Base-by-base conservation (phyloP, 1,140 invertebrate genomes). In the Muscidifurax raptorellus region DNA sequence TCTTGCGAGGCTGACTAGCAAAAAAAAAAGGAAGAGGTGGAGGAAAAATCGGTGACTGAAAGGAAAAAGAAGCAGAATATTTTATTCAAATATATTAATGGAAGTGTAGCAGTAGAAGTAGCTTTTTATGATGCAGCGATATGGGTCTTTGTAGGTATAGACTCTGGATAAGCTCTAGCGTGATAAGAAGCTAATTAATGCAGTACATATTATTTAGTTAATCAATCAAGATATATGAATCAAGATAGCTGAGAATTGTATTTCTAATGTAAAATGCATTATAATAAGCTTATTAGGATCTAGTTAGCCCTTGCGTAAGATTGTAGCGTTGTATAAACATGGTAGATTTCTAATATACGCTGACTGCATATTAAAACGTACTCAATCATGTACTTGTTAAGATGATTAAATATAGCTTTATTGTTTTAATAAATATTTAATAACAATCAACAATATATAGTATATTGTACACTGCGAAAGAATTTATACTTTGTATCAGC, bases 1-100 rank as follows among this genome's bases (percentile, higher is more conserved):
- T 28, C 66, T 27, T 0, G 74, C 40, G 25, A 75, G 22, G 66
- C 25, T 69, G 64, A 47, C 66, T 67, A 40, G 27, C n/a, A 71
- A 80, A 71, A 80, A 80, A 40, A 28, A 78, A 40, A 36, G 18
- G 28, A 40, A 36, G 67, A 28, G 27, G 71, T 64, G 15, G 30
- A 32, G 74, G 74, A 75, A 75, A 75, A 47, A 47, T n/a, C 32
- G 10, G 22, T 27, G 74, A 47, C 40, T 77, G 75, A 77, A 77
- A 64, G 75, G n/a, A 75, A 27, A 78, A 78, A 59, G 27, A 28
- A 32, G 18, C 30, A n/a, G 77, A 79, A 79, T 79, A 79, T 79
- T 66, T 79, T 79, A 79, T 79, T 67, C 77, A 79, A 79, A 79
- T 79, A 40, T 79, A 79, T 79, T 79, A 67, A 67, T 67, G 32